These are phyloP conservation scores for Gryllus longicercus DNA, from an alignment of 2,888 invertebrate genomes.

Conservation along the genomic window DNA sequence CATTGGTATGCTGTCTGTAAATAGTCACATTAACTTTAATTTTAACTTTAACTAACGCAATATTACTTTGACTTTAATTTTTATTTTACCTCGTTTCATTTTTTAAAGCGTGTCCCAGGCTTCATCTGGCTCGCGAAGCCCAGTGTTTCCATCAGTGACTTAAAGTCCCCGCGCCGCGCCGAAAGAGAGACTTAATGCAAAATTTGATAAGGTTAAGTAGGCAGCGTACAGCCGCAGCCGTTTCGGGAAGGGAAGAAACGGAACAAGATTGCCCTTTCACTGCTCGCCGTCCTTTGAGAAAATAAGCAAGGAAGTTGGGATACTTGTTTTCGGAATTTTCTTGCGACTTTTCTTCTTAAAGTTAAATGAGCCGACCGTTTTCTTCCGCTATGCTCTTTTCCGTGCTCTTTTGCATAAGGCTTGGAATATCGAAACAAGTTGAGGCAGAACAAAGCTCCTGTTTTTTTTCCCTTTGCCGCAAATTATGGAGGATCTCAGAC, in stretches of 20 bases:
- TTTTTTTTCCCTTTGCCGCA: neutral
- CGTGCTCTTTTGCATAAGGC: neutral
- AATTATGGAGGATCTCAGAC: too few species aligned
- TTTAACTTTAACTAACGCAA: too few species aligned
- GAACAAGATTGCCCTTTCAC: neutral
- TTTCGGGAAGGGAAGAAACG: neutral
- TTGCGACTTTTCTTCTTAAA: conserved; percentile 5
- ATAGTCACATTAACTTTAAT: too few species aligned
- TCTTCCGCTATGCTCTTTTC: neutral
- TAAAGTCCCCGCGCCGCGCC: too few species aligned
- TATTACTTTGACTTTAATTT: too few species aligned
- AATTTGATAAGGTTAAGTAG: neutral
- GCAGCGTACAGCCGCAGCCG: neutral
- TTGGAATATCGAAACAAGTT: neutral
- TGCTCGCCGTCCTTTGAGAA: neutral
- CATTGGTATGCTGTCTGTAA: too few species aligned
- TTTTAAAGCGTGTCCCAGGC: too few species aligned
- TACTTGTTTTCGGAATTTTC: neutral
- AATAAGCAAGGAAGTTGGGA: conserved; percentile 17
- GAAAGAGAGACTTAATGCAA: neutral
- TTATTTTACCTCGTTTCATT: too few species aligned
- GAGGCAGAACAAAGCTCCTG: neutral
- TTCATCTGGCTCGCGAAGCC: too few species aligned
- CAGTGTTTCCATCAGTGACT: too few species aligned
- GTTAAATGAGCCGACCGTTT: conserved; percentile 1